Percentiles rank a stretch among this genome's conserved stretches.
Conservation (phyloP, 2,888 invertebrate species). For the Monoplex corrugatus region DNA sequence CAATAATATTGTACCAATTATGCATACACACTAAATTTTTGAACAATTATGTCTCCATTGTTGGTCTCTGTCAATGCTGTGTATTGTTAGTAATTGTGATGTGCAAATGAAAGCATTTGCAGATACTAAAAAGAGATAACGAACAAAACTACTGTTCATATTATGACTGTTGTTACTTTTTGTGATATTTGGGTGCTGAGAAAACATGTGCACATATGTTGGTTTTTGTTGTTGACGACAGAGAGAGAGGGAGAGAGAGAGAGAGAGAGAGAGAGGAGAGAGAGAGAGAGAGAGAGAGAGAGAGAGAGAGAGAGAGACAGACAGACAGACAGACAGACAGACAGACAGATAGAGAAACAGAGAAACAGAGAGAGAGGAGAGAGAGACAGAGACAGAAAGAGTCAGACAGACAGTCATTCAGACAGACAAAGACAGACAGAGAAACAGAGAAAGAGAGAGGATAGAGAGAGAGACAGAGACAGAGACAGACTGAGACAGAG, state of each 20-base stretch:
- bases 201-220: too few species aligned
- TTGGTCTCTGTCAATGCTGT: too few species aligned
- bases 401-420: not conserved
- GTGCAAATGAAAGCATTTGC: too few species aligned
- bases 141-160: too few species aligned
- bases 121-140: too few species aligned
- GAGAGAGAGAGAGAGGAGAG: constrained; percentile 34
- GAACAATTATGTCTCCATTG: too few species aligned
- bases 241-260: constrained; percentile 17
- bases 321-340: constrained; percentile 9
- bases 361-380: constrained; percentile 33
- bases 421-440: not conserved
- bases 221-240: too few species aligned
- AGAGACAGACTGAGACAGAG: constrained; percentile 16
- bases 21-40: too few species aligned
- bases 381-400: constrained; percentile 10
- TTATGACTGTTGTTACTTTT: too few species aligned
- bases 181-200: too few species aligned
- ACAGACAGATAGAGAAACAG: constrained; percentile 29
- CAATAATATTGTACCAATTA: too few species aligned
- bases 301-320: constrained; percentile 31
- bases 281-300: constrained; percentile 20
- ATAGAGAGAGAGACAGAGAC: constrained; percentile 34
- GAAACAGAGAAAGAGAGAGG: constrained; percentile 28
- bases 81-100: too few species aligned